These are phyloP conservation scores for Drosophila aldrichi DNA, from an alignment of 2,888 invertebrate genomes.

Conservation along the genomic window DNA sequence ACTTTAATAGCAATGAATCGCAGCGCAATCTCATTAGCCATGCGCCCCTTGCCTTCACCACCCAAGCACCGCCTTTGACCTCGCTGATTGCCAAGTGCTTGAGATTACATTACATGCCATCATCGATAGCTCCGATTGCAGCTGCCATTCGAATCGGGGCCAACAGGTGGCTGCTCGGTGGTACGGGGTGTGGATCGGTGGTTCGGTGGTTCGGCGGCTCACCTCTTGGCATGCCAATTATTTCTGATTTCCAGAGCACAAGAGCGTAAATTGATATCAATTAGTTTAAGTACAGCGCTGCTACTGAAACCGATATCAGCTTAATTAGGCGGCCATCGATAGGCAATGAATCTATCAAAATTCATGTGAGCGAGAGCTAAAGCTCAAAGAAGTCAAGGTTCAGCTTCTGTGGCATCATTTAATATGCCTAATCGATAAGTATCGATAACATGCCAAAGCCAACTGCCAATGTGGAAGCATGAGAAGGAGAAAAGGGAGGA, in stretches of 20 bases:
- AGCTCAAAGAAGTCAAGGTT: neutral
- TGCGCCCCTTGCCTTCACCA: too few relatives aligned
- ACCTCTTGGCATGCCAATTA: slow-evolving; percentile 4
- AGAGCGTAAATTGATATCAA: slow-evolving; percentile 8
- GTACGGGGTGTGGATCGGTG: neutral
- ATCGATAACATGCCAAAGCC: neutral
- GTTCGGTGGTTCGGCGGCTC: slow-evolving; percentile 1
- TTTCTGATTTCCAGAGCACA: slow-evolving; percentile 2
- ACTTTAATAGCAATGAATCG: slow-evolving; percentile 35
- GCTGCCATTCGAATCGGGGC: neutral
- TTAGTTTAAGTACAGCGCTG: neutral
- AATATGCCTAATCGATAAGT: neutral
- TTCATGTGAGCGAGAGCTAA: neutral
- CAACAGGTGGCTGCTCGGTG: slow-evolving; percentile 15
- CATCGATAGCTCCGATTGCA: slow-evolving; percentile 17
- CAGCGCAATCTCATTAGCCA: slow-evolving; percentile 13
- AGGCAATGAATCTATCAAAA: neutral
- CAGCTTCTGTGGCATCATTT: neutral
- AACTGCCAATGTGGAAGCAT: neutral
- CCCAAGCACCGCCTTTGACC: neutral
- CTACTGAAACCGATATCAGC: neutral
- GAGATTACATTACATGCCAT: slow-evolving; percentile 32
- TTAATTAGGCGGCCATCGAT: neutral
- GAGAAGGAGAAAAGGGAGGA: too few relatives aligned
- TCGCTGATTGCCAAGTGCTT: slow-evolving; percentile 14